Evolutionary conservation across 2,113 vertebrate species (phyloP).

Genomic region (Rutilus rutilus): DNA sequence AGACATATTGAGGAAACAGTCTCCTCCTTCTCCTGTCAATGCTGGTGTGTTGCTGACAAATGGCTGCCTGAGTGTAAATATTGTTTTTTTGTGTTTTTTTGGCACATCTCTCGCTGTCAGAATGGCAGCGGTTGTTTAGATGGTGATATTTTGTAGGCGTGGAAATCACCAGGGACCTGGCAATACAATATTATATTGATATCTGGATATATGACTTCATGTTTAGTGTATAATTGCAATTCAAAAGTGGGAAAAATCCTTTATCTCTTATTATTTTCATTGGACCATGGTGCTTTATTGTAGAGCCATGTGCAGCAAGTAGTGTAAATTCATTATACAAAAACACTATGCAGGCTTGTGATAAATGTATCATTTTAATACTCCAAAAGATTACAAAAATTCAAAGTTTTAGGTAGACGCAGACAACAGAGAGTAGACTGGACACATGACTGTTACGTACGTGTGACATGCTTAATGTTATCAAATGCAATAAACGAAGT

Average conservation of each 20-base stretch:
- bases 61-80: conserved; percentile 42
- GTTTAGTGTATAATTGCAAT: neutral
- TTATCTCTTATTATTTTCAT: neutral
- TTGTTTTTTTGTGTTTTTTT: neutral
- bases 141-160: conserved; percentile 21
- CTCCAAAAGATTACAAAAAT: no score
- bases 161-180: neutral
- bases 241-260: neutral
- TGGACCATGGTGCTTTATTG: neutral
- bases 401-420: no score
- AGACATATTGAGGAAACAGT: conserved; percentile 18
- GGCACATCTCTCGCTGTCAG: conserved; percentile 4
- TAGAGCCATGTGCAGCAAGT: neutral
- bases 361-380: no score
- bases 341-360: no score
- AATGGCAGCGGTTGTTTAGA: conserved; percentile 23
- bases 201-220: neutral
- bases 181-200: conserved; percentile 8
- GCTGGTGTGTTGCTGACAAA: conserved; percentile 43
- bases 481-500: no score
- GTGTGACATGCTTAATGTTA: no score
- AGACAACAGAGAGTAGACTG: no score
- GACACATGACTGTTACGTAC: no score
- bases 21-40: conserved; percentile 21
- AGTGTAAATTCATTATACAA: neutral